phyloP scores from a whole-genome alignment of 53 echinoderm and acorn worm species.

The Astropecten irregularis region DNA sequence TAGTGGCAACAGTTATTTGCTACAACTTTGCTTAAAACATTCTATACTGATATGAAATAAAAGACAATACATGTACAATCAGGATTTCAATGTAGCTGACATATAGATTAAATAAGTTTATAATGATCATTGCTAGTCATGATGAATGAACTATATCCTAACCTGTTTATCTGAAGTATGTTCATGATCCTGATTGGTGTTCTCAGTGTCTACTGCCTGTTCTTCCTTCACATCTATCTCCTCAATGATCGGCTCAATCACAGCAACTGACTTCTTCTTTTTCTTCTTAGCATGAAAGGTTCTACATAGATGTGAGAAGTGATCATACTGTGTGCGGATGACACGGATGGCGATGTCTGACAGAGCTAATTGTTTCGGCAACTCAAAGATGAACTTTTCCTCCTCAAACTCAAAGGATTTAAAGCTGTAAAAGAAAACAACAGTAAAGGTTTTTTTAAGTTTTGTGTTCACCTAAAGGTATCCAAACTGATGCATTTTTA shows the following conservation, averaged over 20 bases:
- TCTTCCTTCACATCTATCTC: constrained; percentile 66
- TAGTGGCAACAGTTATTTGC: too few relatives aligned
- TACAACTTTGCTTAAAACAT: too few relatives aligned
- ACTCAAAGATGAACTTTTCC: constrained; percentile 81
- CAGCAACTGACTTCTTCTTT: constrained; percentile 32
- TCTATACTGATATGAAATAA: too few relatives aligned
- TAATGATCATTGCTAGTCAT: too few relatives aligned
- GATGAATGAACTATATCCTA: too few relatives aligned
- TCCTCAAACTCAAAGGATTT: constrained; percentile 87
- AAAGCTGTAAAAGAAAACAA: constrained; percentile 59
- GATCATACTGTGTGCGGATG: constrained; percentile 77
- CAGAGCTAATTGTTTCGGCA: constrained; percentile 91
- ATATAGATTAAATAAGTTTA: too few relatives aligned
- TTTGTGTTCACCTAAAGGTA: too few relatives aligned
- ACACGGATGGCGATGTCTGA: constrained; percentile 85
- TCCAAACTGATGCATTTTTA: too few relatives aligned
- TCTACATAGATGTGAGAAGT: constrained; percentile 90
- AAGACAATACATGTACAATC: too few relatives aligned
- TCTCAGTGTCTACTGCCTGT: constrained; percentile 35
- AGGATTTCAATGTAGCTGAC: too few relatives aligned
- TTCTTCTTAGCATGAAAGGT: constrained; percentile 78
- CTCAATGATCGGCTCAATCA: not conserved
- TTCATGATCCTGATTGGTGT: constrained; percentile 30
- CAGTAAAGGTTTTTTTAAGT: not conserved
- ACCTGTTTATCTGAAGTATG: constrained; percentile 21